Base-by-base conservation (phyloP, 2,888 invertebrate species). In the Dynastes tityus region DNA sequence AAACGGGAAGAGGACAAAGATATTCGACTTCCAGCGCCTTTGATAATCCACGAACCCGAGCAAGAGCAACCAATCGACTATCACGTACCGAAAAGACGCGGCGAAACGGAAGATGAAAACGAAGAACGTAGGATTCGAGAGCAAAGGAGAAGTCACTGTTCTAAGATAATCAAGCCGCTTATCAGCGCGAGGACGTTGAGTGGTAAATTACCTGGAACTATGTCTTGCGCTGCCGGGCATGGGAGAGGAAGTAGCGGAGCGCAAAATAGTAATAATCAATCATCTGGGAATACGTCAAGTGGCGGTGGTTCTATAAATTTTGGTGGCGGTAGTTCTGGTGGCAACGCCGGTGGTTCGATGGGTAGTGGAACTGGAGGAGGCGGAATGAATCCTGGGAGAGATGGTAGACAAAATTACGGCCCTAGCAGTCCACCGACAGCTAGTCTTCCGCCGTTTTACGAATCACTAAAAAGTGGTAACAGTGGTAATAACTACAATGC, bases 51-150 rank as follows among this genome's bases (percentile, higher is more conserved):
- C 63, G 94, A 93, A 84, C 94, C 94, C 0, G 94, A 94, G 87
- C 94, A 95, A 89, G 96, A 96, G 80, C 96, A 96, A 84, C 96
- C 96, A 0, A 96, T 96, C 80, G 96, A 96, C 87, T 96, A 96
- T 87, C 96, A 94, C 85, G 95, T 96, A 82, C 96, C 96, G 32
- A 96, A 95, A 87, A 92, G 95, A 85, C 91, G 93, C 80, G 93
- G 94, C 6, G 93, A 93, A 86, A 89, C 90, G 9, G 93, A 93
- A 86, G 92, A 93, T 83, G 93, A 93, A 85, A 92, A 92, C 87
- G 93, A 92, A 80, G 95, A 92, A 89, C 93, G 91, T 83, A 92
- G 92, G 86, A 90, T 92, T 29, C 90, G 93, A 82, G 94, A 94
- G 86, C 93, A 94, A 83, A 91, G 94, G 82, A 89, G 94, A 81